These are phyloP conservation scores for Hemichromis elongatus DNA, from an alignment of 2,113 vertebrate species.

Conservation along the genomic window DNA sequence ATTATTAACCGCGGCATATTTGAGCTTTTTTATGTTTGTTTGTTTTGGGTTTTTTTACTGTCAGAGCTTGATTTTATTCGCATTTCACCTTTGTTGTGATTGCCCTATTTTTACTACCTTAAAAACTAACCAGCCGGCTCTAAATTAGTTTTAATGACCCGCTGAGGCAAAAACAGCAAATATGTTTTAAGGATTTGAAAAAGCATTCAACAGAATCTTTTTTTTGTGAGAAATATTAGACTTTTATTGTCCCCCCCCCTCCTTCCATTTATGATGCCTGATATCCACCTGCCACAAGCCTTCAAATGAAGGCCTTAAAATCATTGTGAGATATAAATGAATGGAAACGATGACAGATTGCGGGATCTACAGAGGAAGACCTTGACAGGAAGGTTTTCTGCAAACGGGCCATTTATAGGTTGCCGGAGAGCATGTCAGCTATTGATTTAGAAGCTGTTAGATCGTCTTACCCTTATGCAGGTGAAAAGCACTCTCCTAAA, in stretches of 20 bases:
- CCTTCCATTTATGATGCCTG: background rate
- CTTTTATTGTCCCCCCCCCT: background rate
- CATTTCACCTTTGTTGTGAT: background rate
- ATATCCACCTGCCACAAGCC: background rate
- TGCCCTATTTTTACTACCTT: conserved; percentile 20
- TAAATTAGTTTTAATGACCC: background rate
- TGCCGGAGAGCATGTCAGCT: background rate
- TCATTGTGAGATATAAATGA: conserved; percentile 18
- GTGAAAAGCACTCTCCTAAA: background rate
- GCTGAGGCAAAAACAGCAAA: background rate
- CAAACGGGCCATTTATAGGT: background rate
- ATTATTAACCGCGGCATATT: background rate
- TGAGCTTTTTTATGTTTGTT: background rate
- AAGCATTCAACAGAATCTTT: background rate
- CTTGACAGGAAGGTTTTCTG: conserved; percentile 4
- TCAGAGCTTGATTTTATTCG: background rate
- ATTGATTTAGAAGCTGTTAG: conserved; percentile 27
- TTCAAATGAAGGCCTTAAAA: background rate
- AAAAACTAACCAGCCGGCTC: conserved; percentile 28
- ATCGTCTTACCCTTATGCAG: conserved; percentile 29
- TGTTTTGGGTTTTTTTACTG: too few species aligned
- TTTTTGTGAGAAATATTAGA: background rate
- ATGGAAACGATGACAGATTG: background rate
- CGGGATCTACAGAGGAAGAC: background rate
- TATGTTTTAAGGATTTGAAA: background rate